Conservation (phyloP, 2,888 invertebrate species). For the Scaptomyza parva region DNA sequence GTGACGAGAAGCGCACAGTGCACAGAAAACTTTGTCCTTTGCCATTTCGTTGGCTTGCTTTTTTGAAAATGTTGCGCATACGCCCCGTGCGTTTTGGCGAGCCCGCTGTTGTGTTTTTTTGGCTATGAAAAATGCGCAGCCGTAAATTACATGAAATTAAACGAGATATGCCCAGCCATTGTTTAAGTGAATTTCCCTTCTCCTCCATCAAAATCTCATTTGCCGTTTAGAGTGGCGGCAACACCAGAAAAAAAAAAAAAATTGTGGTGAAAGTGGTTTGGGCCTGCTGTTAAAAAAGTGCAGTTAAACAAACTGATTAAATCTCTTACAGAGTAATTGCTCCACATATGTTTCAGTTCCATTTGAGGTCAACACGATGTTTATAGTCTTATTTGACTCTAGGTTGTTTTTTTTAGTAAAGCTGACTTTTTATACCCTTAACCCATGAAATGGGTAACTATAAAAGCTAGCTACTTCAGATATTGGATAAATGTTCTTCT, state of each 20-base stretch:
- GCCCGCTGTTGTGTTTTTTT: background rate
- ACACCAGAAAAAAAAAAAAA: no score
- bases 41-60: constrained; percentile 16
- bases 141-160: constrained; percentile 58
- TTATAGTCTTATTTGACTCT: no score
- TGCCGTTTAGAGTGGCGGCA: background rate
- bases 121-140: constrained; percentile 19
- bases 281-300: background rate
- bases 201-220: constrained; percentile 4
- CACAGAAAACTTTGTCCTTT: constrained; percentile 54
- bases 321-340: background rate
- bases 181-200: constrained; percentile 23
- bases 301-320: background rate
- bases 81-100: constrained; percentile 19
- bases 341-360: background rate
- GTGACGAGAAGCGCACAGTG: constrained; percentile 43
- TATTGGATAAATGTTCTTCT: no score
- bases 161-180: constrained; percentile 62
- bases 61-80: constrained; percentile 45
- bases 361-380: no score
- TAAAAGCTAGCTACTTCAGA: no score
- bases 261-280: background rate
- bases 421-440: no score
- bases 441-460: no score
- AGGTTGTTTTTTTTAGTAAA: no score